Conservation (phyloP, 2,797 vertebrate genomes). For the Chromis chromis region DNA sequence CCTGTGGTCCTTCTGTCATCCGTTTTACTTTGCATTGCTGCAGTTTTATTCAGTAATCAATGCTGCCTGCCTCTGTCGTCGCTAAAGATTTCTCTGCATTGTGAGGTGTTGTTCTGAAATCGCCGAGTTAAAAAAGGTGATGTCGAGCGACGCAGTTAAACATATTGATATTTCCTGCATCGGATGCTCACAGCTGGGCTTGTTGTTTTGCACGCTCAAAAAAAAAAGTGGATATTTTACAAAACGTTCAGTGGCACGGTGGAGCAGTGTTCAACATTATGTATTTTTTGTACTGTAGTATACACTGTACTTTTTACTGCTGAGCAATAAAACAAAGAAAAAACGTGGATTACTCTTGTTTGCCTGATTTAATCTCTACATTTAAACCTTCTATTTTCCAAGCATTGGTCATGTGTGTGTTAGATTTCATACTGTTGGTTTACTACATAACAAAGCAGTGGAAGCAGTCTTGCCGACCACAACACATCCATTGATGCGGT, state of each 20-base stretch:
- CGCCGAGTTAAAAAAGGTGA: constrained; percentile 39
- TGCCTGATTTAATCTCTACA: constrained; percentile 22
- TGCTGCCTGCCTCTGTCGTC: constrained; percentile 73
- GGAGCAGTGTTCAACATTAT: constrained; percentile 81
- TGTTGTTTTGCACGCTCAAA: constrained; percentile 78
- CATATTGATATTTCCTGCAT: constrained; percentile 66
- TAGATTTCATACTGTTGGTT: constrained; percentile 19
- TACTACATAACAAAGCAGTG: constrained; percentile 40
- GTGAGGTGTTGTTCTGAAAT: constrained; percentile 58
- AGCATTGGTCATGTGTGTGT: background rate
- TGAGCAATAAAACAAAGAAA: constrained; percentile 86
- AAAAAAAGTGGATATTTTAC: constrained; percentile 74
- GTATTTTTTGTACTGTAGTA: constrained; percentile 88
- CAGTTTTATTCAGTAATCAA: constrained; percentile 73
- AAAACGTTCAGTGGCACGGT: constrained; percentile 75
- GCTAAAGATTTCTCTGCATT: constrained; percentile 63
- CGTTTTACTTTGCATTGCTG: constrained; percentile 73
- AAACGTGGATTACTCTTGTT: constrained; percentile 36
- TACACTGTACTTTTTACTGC: constrained; percentile 89
- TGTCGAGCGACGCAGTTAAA: constrained; percentile 47
- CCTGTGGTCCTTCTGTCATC: constrained; percentile 70
- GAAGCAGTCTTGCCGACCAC: constrained; percentile 52
- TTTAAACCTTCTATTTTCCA: no score
- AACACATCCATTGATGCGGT: constrained; percentile 67
- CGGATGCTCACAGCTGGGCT: constrained; percentile 72